These are phyloP conservation scores for Netelia virgata DNA, from an alignment of 2,888 invertebrate species.

Conservation along the genomic window DNA sequence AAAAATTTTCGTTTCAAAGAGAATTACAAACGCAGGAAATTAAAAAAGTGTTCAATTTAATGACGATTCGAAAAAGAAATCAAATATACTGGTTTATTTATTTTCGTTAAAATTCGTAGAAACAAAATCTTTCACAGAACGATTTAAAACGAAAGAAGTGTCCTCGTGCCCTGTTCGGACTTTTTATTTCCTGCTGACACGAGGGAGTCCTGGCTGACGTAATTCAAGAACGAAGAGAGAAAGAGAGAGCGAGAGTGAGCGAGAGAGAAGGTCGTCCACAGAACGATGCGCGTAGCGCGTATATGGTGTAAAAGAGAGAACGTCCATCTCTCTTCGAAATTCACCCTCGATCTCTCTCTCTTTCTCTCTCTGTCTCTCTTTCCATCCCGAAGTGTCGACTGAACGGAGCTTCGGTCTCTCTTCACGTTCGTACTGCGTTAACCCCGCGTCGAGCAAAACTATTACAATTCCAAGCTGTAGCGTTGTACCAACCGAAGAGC, in stretches of 20 bases:
- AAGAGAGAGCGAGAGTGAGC: slow-evolving; percentile 33
- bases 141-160: slow-evolving; percentile 29
- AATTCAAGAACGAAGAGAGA: slow-evolving; percentile 69
- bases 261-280: background rate
- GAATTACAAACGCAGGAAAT: no score
- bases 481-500: slow-evolving; percentile 65
- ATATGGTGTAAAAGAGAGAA: slow-evolving; percentile 23
- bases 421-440: slow-evolving; percentile 73
- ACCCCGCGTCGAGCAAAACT: slow-evolving; percentile 79
- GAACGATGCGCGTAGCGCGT: slow-evolving; percentile 46
- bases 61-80: no score
- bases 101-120: background rate
- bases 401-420: slow-evolving; percentile 47
- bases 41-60: no score
- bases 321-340: slow-evolving; percentile 59
- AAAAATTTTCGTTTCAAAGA: no score
- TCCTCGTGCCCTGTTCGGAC: slow-evolving; percentile 38
- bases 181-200: slow-evolving; percentile 67
- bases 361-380: slow-evolving; percentile 15
- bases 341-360: slow-evolving; percentile 50
- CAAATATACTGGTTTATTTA: no score
- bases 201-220: slow-evolving; percentile 70
- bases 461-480: slow-evolving; percentile 82
- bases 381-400: slow-evolving; percentile 31
- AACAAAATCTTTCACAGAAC: background rate